phyloP scores from a whole-genome alignment of 2,113 vertebrate species.

The Lepus europaeus region DNA sequence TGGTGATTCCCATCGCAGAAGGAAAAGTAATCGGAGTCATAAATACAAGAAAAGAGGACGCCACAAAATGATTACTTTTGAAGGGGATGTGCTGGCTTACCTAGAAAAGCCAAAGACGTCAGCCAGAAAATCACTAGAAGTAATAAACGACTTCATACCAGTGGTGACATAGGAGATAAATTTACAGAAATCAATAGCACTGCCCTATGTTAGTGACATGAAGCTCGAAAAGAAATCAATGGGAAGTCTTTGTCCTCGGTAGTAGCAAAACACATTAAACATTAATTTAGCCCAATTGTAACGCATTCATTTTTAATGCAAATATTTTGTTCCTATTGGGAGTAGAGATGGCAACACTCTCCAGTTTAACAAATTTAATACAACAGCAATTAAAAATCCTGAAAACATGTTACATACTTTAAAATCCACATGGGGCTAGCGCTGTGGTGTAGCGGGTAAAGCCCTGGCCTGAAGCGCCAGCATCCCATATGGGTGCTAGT shows the following conservation, averaged over 20 bases:
- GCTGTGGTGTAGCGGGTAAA: too few species aligned
- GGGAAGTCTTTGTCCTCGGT: constrained; percentile 37
- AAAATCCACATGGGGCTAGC: background rate
- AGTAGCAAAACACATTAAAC: constrained; percentile 54
- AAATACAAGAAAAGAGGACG: constrained; percentile 45
- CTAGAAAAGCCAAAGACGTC: constrained; percentile 42
- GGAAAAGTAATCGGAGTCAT: constrained; percentile 32
- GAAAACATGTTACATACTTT: background rate
- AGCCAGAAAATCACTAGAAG: constrained; percentile 31
- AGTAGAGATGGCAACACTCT: constrained; percentile 10
- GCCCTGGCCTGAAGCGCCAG: too few species aligned
- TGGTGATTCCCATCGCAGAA: background rate
- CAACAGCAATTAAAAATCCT: constrained; percentile 47
- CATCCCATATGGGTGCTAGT: too few species aligned
- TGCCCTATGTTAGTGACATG: constrained; percentile 21
- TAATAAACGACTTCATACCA: background rate
- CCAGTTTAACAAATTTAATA: constrained; percentile 31
- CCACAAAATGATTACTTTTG: constrained; percentile 6
- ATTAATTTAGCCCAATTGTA: constrained; percentile 42
- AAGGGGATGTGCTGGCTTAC: background rate
- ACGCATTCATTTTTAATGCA: constrained; percentile 60
- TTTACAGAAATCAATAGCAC: constrained; percentile 18
- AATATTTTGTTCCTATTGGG: constrained; percentile 50
- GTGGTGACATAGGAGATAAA: background rate
- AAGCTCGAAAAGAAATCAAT: constrained; percentile 12